Evolutionary conservation across 64 coral and sea anemone species (phyloP).

Genomic region (Dendronephthya gigantea): DNA sequence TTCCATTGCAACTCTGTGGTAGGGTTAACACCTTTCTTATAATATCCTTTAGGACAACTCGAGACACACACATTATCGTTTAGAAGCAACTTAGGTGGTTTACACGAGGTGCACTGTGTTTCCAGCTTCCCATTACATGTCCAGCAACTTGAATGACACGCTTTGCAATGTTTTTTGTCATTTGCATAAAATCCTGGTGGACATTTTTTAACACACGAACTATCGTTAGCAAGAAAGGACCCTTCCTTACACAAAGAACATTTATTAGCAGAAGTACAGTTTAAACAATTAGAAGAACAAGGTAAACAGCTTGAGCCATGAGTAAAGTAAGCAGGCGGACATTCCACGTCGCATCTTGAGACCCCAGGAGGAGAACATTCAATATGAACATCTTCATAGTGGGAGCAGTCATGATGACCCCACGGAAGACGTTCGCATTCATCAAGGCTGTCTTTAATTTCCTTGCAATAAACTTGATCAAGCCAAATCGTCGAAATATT

Average conservation of each 20-base stretch:
- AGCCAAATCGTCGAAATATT: not conserved
- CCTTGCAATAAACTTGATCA: not conserved
- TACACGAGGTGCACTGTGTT: not conserved
- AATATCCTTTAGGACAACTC: not conserved
- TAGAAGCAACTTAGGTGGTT: not conserved
- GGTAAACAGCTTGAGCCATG: not conserved
- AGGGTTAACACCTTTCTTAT: not conserved
- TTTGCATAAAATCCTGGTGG: not conserved
- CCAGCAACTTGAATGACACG: not conserved
- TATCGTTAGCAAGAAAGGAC: not conserved
- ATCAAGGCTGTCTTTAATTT: not conserved
- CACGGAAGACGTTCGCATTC: not conserved
- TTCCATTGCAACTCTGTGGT: not conserved
- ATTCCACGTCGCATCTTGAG: not conserved
- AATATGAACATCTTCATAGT: not conserved
- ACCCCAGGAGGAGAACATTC: not conserved
- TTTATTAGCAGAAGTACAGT: not conserved
- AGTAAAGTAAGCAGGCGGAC: not conserved
- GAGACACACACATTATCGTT: not conserved
- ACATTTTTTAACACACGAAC: not conserved
- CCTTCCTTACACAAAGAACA: not conserved
- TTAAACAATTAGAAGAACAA: not conserved
- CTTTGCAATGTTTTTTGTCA: not conserved
- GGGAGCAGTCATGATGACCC: not conserved
- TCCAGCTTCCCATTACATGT: not conserved